phyloP scores from a whole-genome alignment of 2,888 invertebrate genomes.

The Drosophila meridiana region DNA sequence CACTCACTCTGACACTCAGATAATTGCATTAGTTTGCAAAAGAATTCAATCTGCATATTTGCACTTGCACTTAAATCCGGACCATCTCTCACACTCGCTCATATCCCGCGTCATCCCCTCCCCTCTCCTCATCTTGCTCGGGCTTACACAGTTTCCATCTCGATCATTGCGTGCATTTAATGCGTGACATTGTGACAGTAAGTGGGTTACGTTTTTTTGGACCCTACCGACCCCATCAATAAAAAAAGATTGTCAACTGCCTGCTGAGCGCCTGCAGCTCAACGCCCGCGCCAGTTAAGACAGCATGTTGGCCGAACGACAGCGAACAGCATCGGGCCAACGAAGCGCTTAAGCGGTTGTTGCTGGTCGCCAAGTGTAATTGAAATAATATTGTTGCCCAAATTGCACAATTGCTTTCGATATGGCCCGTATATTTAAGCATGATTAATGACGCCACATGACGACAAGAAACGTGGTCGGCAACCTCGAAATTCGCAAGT shows the following conservation, averaged over 20 bases:
- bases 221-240: conserved; percentile 13
- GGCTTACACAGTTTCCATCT: conserved; percentile 1
- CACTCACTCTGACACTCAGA: conserved; percentile 21
- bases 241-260: conserved; percentile 9
- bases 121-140: not conserved
- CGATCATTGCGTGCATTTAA: conserved; percentile 9
- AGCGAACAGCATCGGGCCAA: not conserved
- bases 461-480: conserved; percentile 32
- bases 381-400: conserved; percentile 61
- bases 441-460: conserved; percentile 49
- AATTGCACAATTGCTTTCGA: conserved; percentile 57
- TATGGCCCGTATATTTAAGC: conserved; percentile 54
- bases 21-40: conserved; percentile 56
- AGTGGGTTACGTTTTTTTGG: conserved; percentile 31
- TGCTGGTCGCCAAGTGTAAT: conserved; percentile 36
- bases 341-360: conserved; percentile 16
- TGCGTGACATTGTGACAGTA: conserved; percentile 26
- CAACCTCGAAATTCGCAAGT: conserved; percentile 19
- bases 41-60: conserved; percentile 56
- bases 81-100: conserved; percentile 6
- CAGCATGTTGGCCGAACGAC: conserved; percentile 4
- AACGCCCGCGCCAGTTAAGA: not conserved
- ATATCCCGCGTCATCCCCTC: not conserved
- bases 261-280: conserved; percentile 15
- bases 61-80: conserved; percentile 39